Base-by-base conservation (phyloP, 2,888 invertebrate species). In the Tubulanus polymorphus region DNA sequence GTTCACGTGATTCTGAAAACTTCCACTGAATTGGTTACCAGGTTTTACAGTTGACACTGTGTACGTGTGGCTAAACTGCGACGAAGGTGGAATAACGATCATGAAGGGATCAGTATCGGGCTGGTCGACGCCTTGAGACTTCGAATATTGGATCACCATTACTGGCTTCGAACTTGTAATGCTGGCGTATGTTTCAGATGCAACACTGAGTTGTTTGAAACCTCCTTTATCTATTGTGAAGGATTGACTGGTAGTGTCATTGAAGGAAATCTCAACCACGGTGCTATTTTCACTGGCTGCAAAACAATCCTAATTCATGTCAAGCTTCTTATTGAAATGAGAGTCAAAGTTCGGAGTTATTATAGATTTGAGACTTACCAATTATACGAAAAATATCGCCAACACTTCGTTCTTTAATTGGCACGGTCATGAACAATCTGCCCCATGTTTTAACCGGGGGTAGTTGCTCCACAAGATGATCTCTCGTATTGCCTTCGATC, bases 391-490 rank as follows among this genome's bases (percentile, higher is more conserved):
- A 66, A 23, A 69, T 52, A 53, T 73, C 72, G 2, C 72, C 72
- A 1, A 62, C 62, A 3, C 64, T 64, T 35, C 71, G 57, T 37
- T 62, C 64, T 1, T 71, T 68, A 8, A 71, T 65, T 15, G 70
- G 70, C 2, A 67, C 69, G 5, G 67, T 66, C 27, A 68, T 58
- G 60, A 70, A 74, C 35, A 62, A 52, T 28, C 61, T 63, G 10
- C 73, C 72, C 73, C 73, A 73, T 26, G 65, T 64, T 41, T 65
- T 63, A 1, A 66, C 54, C 0, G 72, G 66, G 8, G 63, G 60
- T 46, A 72, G 35, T 60, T 68, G 64, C 49, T 69, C 71, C 3
- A 68, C 64, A 37, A 73, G 58, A 54, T 73, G 72, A 56, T 73
- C 72, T 2, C 64, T 60, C 56, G 56, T 62, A 3, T 58, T 47